phyloP scores from a whole-genome alignment of 2,888 invertebrate genomes.

The Metellina segmentata region DNA sequence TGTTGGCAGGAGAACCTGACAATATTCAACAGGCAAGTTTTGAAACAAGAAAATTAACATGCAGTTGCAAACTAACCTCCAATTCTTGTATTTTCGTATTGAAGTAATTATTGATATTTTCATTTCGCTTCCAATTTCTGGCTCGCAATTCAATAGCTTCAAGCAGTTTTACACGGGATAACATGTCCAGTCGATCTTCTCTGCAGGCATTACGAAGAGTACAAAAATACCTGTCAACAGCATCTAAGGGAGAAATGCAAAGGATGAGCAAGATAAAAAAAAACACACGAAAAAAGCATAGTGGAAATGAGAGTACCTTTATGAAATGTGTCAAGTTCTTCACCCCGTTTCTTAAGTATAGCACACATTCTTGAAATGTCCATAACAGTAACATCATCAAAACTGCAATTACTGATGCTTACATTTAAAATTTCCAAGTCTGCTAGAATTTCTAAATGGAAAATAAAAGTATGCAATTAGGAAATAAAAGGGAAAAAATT shows the following conservation, averaged over 20 bases:
- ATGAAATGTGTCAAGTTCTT: constrained; percentile 60
- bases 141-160: constrained; percentile 96
- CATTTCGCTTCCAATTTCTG: constrained; percentile 92
- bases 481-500: not conserved
- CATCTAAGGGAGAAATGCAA: constrained; percentile 83
- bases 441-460: constrained; percentile 56
- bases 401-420: constrained; percentile 65
- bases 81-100: constrained; percentile 82
- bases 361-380: constrained; percentile 66
- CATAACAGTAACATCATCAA: constrained; percentile 58
- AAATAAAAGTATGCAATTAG: not conserved
- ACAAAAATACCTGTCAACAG: constrained; percentile 90
- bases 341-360: constrained; percentile 62
- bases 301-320: constrained; percentile 44
- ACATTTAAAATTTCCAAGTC: constrained; percentile 73
- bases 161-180: constrained; percentile 92
- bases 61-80: constrained; percentile 80
- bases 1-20: too few relatives aligned
- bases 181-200: constrained; percentile 91
- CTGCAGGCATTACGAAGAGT: constrained; percentile 94
- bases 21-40: too few relatives aligned
- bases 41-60: not conserved
- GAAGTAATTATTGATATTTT: constrained; percentile 92
- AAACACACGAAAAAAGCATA: not conserved
- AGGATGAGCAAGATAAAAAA: not conserved